phyloP scores from a whole-genome alignment of 2,113 vertebrate genomes.

The Sinocyclocheilus anophthalmus region DNA sequence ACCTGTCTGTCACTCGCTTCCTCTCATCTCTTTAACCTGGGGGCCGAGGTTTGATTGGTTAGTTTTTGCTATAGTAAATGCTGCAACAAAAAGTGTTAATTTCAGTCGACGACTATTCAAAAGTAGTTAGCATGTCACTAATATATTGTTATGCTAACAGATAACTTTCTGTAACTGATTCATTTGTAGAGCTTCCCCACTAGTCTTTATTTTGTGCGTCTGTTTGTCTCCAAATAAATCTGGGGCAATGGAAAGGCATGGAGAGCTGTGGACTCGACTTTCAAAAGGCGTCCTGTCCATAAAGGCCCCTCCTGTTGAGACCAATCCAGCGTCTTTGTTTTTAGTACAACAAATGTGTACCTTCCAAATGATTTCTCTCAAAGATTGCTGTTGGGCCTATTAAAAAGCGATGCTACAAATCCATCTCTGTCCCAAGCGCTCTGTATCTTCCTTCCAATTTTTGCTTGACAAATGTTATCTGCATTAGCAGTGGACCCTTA shows the following conservation, averaged over 20 bases:
- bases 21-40: not conserved
- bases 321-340: too few relatives aligned
- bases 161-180: not conserved
- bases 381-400: constrained; percentile 2
- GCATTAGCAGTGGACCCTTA: constrained; percentile 57
- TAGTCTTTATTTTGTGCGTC: not conserved
- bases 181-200: not conserved
- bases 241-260: not conserved
- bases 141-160: not conserved
- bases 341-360: too few relatives aligned
- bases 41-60: not conserved
- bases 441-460: constrained; percentile 56
- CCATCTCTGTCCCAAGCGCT: constrained; percentile 54
- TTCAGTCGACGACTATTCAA: not conserved
- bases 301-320: too few relatives aligned
- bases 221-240: constrained; percentile 15
- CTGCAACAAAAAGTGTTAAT: not conserved
- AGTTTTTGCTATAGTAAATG: not conserved
- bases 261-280: not conserved
- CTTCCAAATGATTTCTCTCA: too few relatives aligned
- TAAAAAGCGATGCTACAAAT: constrained; percentile 58
- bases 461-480: constrained; percentile 63
- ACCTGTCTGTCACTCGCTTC: not conserved
- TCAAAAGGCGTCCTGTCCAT: not conserved
- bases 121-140: not conserved